A percentile compares a stretch with the other conserved stretches of the same genome.
Evolutionary conservation across 2,113 vertebrate species (phyloP).

Genomic region (Equus quagga): DNA sequence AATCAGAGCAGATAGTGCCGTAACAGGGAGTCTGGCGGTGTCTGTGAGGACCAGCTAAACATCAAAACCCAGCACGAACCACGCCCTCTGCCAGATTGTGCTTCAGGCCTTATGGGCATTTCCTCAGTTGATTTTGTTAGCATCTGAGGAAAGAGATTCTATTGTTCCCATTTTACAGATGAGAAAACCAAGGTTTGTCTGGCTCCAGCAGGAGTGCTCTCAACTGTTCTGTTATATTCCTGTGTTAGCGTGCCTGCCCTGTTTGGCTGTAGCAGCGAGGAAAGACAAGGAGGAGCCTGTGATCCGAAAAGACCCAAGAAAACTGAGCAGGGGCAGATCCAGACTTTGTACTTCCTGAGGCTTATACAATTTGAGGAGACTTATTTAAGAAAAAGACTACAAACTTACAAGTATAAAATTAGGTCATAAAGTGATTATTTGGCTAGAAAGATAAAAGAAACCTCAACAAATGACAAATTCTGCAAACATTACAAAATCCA

Average conservation of each 20-base stretch:
- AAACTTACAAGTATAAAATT: neutral
- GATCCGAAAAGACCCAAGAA: neutral
- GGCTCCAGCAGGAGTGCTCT: neutral
- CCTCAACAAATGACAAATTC: neutral
- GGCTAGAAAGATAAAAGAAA: constrained; percentile 3
- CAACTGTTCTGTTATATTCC: neutral
- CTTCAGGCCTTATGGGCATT: neutral
- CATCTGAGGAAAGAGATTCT: neutral
- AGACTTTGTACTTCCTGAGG: neutral
- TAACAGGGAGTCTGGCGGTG: neutral
- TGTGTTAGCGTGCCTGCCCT: neutral
- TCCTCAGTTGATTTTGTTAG: neutral
- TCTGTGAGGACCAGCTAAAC: neutral
- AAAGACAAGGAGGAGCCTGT: neutral
- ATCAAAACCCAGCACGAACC: neutral
- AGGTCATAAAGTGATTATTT: neutral
- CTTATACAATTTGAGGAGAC: neutral
- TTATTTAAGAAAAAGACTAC: constrained; percentile 10
- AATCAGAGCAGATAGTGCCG: neutral
- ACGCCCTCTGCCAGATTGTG: neutral
- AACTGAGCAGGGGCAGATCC: neutral
- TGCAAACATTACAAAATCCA: constrained; percentile 3
- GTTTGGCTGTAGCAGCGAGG: neutral
- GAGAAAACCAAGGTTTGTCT: neutral
- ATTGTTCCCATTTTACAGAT: neutral